phyloP scores from a whole-genome alignment of 2,888 invertebrate genomes.

The Adelphocoris suturalis region DNA sequence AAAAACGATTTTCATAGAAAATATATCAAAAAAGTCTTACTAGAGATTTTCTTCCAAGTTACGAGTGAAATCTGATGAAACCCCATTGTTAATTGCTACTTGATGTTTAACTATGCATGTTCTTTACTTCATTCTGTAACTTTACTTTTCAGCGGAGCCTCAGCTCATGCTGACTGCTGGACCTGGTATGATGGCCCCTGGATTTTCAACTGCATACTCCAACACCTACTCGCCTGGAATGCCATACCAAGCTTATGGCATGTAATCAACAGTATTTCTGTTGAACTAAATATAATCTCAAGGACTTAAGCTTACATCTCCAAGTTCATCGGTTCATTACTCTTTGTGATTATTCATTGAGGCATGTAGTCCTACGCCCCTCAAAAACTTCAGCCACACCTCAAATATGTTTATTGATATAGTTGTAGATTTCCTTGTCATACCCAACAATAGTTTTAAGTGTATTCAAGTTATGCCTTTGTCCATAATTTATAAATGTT shows the following conservation, averaged over 20 bases:
- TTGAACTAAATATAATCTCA: conserved; percentile 58
- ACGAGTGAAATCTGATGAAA: no score
- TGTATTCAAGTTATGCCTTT: conserved; percentile 26
- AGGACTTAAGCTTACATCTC: conserved; percentile 42
- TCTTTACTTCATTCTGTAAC: not conserved
- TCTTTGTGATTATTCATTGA: conserved; percentile 52
- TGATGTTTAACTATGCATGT: no score
- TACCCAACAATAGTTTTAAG: not conserved
- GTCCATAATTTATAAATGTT: not conserved
- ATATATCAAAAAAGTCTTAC: no score
- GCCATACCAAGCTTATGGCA: conserved; percentile 79
- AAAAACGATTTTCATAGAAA: no score
- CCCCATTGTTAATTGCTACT: no score
- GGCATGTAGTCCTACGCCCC: conserved; percentile 45
- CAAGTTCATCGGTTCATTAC: conserved; percentile 57
- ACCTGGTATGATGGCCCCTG: conserved; percentile 86
- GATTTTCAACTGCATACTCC: conserved; percentile 81
- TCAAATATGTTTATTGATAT: conserved; percentile 26
- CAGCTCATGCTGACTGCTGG: conserved; percentile 98
- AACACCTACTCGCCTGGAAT: conserved; percentile 78
- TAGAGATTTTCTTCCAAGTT: no score
- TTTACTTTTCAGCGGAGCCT: conserved; percentile 85
- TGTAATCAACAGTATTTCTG: conserved; percentile 74
- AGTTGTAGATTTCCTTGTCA: conserved; percentile 52
- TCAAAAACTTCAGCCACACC: conserved; percentile 41